These are phyloP conservation scores for Lepus oiostolus DNA, from an alignment of 2,797 vertebrate genomes.

Conservation along the genomic window DNA sequence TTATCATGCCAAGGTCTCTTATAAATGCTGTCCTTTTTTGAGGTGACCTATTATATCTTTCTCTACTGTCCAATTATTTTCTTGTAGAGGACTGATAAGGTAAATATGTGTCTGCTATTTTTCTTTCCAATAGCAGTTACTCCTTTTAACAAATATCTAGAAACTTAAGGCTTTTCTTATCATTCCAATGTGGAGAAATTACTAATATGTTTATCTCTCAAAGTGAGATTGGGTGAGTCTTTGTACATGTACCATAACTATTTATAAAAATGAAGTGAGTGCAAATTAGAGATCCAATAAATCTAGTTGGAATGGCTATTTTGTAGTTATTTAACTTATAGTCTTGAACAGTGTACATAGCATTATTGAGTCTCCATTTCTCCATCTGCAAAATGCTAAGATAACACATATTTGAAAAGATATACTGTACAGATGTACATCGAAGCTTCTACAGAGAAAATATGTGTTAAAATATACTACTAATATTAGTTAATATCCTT, in stretches of 20 bases:
- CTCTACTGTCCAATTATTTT: conserved; percentile 67
- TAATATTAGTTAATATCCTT: neutral
- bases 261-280: neutral
- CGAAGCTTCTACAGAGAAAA: conserved; percentile 11
- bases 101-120: conserved; percentile 47
- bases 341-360: neutral
- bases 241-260: neutral
- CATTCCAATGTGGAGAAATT: neutral
- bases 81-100: conserved; percentile 60
- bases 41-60: conserved; percentile 56
- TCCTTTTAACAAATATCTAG: conserved; percentile 51
- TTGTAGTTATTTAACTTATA: neutral
- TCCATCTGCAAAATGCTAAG: neutral
- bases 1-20: conserved; percentile 53
- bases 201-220: conserved; percentile 25
- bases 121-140: conserved; percentile 35
- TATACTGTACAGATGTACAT: neutral
- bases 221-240: neutral
- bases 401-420: neutral
- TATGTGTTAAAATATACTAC: neutral
- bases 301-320: neutral
- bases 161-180: conserved; percentile 45
- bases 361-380: neutral
- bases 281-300: neutral
- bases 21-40: conserved; percentile 58